A percentile compares a stretch with the other conserved stretches of the same genome.
phyloP scores from a whole-genome alignment of 2,797 vertebrate species.

The Fringilla coelebs region DNA sequence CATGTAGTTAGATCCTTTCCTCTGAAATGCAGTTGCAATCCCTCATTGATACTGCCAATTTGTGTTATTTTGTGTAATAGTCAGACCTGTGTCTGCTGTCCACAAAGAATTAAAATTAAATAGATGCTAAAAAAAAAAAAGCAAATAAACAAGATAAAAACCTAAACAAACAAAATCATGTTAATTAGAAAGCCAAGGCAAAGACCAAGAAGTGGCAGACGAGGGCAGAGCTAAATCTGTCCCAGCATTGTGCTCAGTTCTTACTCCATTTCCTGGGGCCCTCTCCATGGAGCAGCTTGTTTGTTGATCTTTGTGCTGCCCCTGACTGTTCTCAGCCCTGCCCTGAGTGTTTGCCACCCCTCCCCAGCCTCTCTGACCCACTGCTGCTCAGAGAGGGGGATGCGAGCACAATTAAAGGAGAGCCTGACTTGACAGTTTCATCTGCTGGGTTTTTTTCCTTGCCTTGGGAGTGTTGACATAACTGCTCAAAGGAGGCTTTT shows the following conservation, averaged over 20 bases:
- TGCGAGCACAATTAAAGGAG: conserved; percentile 61
- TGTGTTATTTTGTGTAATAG: background rate
- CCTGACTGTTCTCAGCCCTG: accelerated
- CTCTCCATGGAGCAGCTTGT: background rate
- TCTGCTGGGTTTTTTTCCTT: conserved; percentile 38
- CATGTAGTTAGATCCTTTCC: background rate
- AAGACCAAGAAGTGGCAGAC: background rate
- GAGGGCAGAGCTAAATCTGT: background rate
- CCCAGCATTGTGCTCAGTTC: accelerated
- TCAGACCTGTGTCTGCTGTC: background rate
- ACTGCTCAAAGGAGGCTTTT: conserved; percentile 82
- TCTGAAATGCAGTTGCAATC: background rate
- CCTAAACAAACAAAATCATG: background rate
- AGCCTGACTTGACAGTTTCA: conserved; percentile 52
- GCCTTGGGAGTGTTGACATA: conserved; percentile 74
- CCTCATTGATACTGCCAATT: background rate
- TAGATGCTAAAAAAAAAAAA: background rate
- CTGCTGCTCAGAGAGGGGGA: background rate
- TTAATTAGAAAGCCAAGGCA: background rate
- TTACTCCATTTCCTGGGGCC: background rate
- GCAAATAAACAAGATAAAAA: background rate
- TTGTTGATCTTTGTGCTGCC: background rate
- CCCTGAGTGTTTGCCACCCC: accelerated
- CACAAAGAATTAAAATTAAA: background rate
- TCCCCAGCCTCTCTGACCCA: background rate